Conservation (phyloP, 2,797 vertebrate genomes). For the Avahi laniger region DNA sequence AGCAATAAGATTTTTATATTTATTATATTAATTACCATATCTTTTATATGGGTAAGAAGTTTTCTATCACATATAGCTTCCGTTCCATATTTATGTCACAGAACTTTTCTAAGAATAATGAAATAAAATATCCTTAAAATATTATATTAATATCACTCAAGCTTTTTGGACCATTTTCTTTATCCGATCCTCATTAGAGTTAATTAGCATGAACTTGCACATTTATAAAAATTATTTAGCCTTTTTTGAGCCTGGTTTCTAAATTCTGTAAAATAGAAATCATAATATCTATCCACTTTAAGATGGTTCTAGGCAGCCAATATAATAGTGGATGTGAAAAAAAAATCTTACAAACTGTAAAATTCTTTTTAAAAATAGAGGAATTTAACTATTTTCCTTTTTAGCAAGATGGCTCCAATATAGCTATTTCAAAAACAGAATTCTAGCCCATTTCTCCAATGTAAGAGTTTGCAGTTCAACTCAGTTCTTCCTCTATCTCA, state of each 20-base stretch:
- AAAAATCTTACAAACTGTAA: not conserved
- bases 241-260: not conserved
- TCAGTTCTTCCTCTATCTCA: not conserved
- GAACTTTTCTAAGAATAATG: not conserved
- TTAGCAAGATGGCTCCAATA: not conserved
- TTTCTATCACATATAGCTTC: not conserved
- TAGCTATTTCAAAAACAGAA: not conserved
- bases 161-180: not conserved
- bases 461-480: not conserved
- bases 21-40: not conserved
- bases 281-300: not conserved
- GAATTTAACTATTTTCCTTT: not conserved
- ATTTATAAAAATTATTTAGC: not conserved
- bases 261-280: not conserved
- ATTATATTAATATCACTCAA: not conserved
- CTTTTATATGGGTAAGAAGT: not conserved
- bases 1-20: not conserved
- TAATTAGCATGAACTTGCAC: not conserved
- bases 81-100: not conserved
- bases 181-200: not conserved
- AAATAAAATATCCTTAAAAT: not conserved
- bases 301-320: not conserved
- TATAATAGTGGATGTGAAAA: not conserved
- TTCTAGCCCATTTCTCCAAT: not conserved
- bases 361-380: not conserved